These are phyloP conservation scores for Drosophila mulleri DNA, from an alignment of 2,888 invertebrate species.

Conservation along the genomic window DNA sequence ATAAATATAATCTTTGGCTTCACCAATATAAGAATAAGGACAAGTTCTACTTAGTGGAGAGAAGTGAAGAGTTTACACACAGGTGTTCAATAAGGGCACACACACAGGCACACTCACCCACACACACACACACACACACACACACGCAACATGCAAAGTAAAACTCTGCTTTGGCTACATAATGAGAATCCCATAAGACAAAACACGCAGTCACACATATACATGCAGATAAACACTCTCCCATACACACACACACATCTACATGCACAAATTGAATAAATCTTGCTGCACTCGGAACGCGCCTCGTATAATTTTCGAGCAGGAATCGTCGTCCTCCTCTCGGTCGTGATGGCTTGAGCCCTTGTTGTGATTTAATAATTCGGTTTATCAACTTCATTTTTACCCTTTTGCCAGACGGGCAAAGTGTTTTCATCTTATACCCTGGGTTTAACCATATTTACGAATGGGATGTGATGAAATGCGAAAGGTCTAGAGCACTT, in stretches of 20 bases:
- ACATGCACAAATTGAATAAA: constrained; percentile 58
- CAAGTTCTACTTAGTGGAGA: constrained; percentile 1
- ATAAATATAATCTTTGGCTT: neutral
- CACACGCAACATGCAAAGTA: constrained; percentile 7
- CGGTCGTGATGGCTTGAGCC: constrained; percentile 29
- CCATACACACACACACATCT: neutral
- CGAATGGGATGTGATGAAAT: neutral
- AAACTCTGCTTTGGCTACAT: constrained; percentile 9
- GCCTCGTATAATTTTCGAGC: neutral
- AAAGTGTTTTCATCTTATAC: constrained; percentile 13
- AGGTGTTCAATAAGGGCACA: constrained; percentile 53
- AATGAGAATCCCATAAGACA: constrained; percentile 27
- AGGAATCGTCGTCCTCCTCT: constrained; percentile 11
- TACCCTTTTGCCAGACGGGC: constrained; percentile 11
- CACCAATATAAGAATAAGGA: neutral
- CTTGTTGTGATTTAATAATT: constrained; percentile 66
- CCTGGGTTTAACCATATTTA: neutral
- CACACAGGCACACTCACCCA: neutral
- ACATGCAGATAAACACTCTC: neutral
- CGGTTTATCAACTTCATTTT: constrained; percentile 54
- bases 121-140: neutral
- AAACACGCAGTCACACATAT: constrained; percentile 25
- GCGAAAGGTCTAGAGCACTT: too few relatives aligned
- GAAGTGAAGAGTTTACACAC: constrained; percentile 21
- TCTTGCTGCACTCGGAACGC: constrained; percentile 22